Base-by-base conservation (phyloP, 1,140 invertebrate species). In the Drosophila biarmipes region DNA sequence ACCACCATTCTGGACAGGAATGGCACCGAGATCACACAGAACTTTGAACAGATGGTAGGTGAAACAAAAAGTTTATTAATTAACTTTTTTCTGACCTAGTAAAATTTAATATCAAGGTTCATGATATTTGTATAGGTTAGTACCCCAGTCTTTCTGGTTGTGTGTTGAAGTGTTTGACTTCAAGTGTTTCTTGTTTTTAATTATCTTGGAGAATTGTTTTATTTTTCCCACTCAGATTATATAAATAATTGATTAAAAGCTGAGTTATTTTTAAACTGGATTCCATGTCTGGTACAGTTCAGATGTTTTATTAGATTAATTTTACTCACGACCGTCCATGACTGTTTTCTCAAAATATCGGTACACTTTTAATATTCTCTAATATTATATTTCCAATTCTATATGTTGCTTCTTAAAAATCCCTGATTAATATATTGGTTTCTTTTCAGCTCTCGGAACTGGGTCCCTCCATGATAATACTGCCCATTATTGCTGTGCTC, bases 401-500 rank as follows among this genome's bases (percentile, higher is more conserved):
- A n/a, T n/a, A n/a, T n/a, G n/a, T n/a, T n/a, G n/a, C 8, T 8
- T 29, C 1, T 8, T 29, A 8, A 42, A 42, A 0, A 4, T 19
- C 1, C 1, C 10, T 42, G 1, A 17, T 10, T 40, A 4, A 42
- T 11, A 37, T 51, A 17, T 21, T 14, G 6, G 27, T n/a, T 0
- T 2, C 0, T 27, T 45, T 46, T 14, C 27, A 91, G 90, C 42
- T 92, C 1, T 78, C 94, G 0, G 95, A 96, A 87, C 92, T 96
- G 17, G 96, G 96, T 5, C 94, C 95, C 0, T 96, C 96, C 0
- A 95, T 97, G 56, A 91, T 96, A 29, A 92, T 97, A 8, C 94
- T 98, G 6, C 96, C 96, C 10, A 93, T 97, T n/a, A 96, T 97
- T 67, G 96, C 95, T 0, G 96, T 97, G 1, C 92, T 97, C 27